phyloP scores from a whole-genome alignment of 2,888 invertebrate species.

The Drosophila colorata region DNA sequence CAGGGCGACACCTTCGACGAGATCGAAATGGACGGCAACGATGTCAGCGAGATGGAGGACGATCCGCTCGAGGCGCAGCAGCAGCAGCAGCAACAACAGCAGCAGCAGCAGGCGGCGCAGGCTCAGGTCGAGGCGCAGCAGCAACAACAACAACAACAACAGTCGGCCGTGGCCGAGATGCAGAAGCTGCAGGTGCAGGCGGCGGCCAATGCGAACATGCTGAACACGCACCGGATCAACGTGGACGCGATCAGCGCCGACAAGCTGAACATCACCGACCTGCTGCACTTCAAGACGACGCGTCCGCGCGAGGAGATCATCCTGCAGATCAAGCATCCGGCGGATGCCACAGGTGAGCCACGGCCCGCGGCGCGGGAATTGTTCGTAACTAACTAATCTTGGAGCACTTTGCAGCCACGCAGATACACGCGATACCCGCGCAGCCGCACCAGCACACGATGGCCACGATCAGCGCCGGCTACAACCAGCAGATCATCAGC shows the following conservation, averaged over 20 bases:
- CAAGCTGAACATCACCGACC: conserved; percentile 83
- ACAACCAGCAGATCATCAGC: conserved; percentile 84
- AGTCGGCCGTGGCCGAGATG: conserved; percentile 65
- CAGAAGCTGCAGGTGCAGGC: conserved; percentile 67
- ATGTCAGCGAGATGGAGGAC: conserved; percentile 71
- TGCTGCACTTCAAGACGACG: conserved; percentile 82
- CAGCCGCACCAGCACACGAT: conserved; percentile 80
- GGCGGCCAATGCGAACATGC: conserved; percentile 65
- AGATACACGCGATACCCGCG: conserved; percentile 82
- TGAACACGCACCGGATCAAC: conserved; percentile 81
- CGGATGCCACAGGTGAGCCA: conserved; percentile 72
- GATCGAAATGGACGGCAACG: conserved; percentile 79
- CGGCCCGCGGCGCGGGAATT: too few relatives aligned
- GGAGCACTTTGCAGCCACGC: conserved; percentile 63
- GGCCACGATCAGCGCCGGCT: conserved; percentile 82
- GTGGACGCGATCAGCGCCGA: conserved; percentile 84
- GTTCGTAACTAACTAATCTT: too few relatives aligned
- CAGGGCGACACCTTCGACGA: conserved; percentile 82
- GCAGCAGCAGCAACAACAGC: conserved; percentile 59
- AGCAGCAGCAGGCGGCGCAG: conserved; percentile 54
- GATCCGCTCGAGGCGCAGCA: conserved; percentile 69
- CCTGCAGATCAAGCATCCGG: conserved; percentile 83
- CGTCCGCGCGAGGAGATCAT: conserved; percentile 84
- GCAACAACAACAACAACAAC: conserved; percentile 61
- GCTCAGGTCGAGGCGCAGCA: conserved; percentile 54